These are phyloP conservation scores for Ryuthela nishihirai DNA, from an alignment of 2,888 invertebrate genomes.

Conservation along the genomic window DNA sequence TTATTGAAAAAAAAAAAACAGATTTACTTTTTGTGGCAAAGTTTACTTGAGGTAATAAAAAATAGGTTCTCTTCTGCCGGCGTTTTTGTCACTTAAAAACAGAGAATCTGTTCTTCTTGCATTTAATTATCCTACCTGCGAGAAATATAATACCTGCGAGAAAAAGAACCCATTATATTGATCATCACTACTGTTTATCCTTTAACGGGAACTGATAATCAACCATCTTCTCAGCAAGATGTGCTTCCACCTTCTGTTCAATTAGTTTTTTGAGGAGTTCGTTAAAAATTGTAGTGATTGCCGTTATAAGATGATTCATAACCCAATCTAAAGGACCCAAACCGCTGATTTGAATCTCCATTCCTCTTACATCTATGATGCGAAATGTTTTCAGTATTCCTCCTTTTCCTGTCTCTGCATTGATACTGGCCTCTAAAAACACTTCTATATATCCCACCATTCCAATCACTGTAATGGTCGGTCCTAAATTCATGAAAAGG, in stretches of 20 bases:
- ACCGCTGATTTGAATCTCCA: conserved; percentile 6
- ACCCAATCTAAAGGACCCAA: conserved; percentile 16
- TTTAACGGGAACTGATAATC: conserved; percentile 15
- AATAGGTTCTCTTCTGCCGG: too few species aligned
- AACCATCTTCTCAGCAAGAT: conserved; percentile 2
- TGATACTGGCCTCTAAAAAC: conserved; percentile 5
- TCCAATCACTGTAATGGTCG: conserved; percentile 2
- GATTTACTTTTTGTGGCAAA: too few species aligned
- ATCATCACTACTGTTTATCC: too few species aligned
- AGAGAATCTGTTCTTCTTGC: too few species aligned
- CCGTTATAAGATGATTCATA: conserved; percentile 5
- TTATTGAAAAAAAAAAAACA: too few species aligned
- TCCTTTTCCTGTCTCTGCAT: conserved; percentile 8
- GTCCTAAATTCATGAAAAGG: conserved; percentile 12
- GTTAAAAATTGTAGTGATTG: conserved; percentile 4
- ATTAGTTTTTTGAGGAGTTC: neutral
- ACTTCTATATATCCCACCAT: conserved; percentile 10
- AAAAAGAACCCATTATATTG: too few species aligned
- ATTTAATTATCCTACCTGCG: too few species aligned
- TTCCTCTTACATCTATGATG: conserved; percentile 7
- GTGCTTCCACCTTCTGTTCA: conserved; percentile 4
- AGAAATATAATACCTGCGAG: too few species aligned
- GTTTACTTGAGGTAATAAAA: too few species aligned
- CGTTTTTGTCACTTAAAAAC: too few species aligned
- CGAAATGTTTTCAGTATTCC: conserved; percentile 6